Conservation (phyloP, 1,140 invertebrate species). For the Sycophila sp. region DNA sequence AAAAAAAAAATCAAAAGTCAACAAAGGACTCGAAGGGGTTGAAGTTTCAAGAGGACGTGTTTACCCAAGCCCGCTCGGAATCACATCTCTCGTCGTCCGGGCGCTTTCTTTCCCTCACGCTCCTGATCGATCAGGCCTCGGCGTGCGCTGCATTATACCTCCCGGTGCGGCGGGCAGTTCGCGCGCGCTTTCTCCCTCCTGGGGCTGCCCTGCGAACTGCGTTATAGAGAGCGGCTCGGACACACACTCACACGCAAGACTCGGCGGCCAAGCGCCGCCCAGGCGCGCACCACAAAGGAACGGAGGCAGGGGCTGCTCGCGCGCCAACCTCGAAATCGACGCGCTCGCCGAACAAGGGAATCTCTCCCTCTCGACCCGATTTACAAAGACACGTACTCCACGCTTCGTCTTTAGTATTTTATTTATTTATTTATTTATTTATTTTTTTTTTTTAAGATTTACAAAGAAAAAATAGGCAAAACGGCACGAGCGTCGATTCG, state of each 20-base stretch:
- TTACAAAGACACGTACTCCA: too few species aligned
- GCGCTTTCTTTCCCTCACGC: background rate
- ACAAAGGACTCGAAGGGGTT: background rate
- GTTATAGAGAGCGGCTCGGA: background rate
- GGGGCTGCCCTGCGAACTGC: background rate
- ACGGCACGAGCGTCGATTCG: too few species aligned
- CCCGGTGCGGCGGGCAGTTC: background rate
- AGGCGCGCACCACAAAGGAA: background rate
- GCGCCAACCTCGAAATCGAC: too few species aligned
- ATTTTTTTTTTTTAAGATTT: too few species aligned
- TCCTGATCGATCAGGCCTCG: slow-evolving; percentile 27
- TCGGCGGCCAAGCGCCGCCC: background rate
- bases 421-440: too few species aligned
- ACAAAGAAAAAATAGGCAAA: too few species aligned
- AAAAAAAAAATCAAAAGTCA: background rate
- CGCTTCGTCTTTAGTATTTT: too few species aligned
- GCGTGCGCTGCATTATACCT: slow-evolving; percentile 12
- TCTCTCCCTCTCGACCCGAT: too few species aligned
- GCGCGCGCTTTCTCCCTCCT: background rate
- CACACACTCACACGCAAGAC: background rate
- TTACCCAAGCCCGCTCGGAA: background rate
- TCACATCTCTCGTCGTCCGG: background rate
- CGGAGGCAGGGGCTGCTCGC: background rate
- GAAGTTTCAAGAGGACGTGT: background rate
- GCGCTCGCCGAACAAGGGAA: too few species aligned